These are phyloP conservation scores for Pseudorhiza aurosa DNA, from an alignment of 30 jellyfish, hydroid and myxozoan species.

Conservation along the genomic window DNA sequence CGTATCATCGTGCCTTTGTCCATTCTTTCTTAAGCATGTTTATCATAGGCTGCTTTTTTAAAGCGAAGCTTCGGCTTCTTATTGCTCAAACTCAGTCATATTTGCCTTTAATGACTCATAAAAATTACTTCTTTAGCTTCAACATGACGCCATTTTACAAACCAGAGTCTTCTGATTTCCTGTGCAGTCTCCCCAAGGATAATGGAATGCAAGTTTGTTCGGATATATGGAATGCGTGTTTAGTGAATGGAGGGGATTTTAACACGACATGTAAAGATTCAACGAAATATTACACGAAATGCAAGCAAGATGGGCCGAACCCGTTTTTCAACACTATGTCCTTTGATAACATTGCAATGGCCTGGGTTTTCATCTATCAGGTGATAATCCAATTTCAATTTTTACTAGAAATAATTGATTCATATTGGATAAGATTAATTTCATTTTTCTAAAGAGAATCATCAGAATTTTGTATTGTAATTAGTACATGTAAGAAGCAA, in stretches of 20 bases:
- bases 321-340: conserved; percentile 88
- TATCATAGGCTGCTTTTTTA: too few species aligned
- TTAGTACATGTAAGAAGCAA: too few species aligned
- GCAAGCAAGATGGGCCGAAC: conserved; percentile 84
- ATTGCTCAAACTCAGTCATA: too few species aligned
- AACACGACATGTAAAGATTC: conserved; percentile 50
- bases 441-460: too few species aligned
- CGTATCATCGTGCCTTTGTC: too few species aligned
- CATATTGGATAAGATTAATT: too few species aligned
- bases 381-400: conserved; percentile 59
- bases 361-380: conserved; percentile 88
- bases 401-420: too few species aligned
- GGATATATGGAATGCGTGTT: conserved; percentile 22
- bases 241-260: not conserved
- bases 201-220: conserved; percentile 67
- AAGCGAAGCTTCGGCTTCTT: too few species aligned
- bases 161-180: conserved; percentile 44
- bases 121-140: not conserved
- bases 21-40: too few species aligned
- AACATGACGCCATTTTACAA: conserved; percentile 18
- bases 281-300: conserved; percentile 36
- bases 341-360: conserved; percentile 92
- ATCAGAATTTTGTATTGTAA: too few species aligned
- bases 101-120: too few species aligned
- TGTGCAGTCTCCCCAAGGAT: conserved; percentile 64